A percentile compares a stretch with the other conserved stretches of the same genome.
These are phyloP conservation scores for Nephila pilipes DNA, from an alignment of 1,140 invertebrate species.

Conservation along the genomic window DNA sequence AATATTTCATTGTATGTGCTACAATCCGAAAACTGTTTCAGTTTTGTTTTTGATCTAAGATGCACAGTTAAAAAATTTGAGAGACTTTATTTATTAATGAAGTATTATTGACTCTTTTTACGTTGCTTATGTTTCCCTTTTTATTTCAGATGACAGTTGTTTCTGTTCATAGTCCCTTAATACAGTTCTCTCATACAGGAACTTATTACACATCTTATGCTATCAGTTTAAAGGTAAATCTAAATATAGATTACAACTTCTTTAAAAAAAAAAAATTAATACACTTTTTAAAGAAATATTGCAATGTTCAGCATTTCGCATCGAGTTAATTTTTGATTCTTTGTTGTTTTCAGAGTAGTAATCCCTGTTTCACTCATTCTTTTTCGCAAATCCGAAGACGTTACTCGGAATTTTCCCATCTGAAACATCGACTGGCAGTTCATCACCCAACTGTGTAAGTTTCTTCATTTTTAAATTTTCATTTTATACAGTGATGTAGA, in stretches of 20 bases:
- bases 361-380: slow-evolving; percentile 49
- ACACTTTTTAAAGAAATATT: too few relatives aligned
- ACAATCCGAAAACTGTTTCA: too few relatives aligned
- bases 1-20: too few relatives aligned
- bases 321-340: neutral
- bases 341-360: slow-evolving; percentile 38
- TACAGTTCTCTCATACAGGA: slow-evolving; percentile 46
- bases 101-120: too few relatives aligned
- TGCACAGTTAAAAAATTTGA: too few relatives aligned
- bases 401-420: slow-evolving; percentile 51
- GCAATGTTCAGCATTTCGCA: neutral
- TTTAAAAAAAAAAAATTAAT: too few relatives aligned
- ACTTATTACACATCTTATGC: slow-evolving; percentile 68
- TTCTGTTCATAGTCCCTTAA: slow-evolving; percentile 61
- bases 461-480: neutral
- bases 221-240: slow-evolving; percentile 62
- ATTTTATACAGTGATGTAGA: neutral
- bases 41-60: too few relatives aligned
- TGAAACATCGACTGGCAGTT: neutral
- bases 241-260: neutral
- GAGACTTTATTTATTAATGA: too few relatives aligned
- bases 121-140: neutral
- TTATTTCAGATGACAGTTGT: slow-evolving; percentile 57
- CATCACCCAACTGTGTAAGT: slow-evolving; percentile 65
- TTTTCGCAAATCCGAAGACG: slow-evolving; percentile 55